phyloP scores from a whole-genome alignment of 2,888 invertebrate genomes.

The Ethmia dodecea region DNA sequence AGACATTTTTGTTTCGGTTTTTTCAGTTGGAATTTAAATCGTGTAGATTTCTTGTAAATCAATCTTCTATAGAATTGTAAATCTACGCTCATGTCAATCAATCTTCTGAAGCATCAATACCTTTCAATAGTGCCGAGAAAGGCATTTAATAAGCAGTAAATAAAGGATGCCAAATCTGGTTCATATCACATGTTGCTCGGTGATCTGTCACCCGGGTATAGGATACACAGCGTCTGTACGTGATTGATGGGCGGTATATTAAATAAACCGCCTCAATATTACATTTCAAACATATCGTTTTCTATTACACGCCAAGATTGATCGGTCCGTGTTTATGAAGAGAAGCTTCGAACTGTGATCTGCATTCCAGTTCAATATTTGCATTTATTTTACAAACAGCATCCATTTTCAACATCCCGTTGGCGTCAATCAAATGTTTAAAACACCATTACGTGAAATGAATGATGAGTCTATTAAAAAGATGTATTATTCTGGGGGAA shows the following conservation, averaged over 20 bases:
- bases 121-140: too few species aligned
- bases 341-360: conserved; percentile 23
- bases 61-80: too few species aligned
- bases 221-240: conserved; percentile 40
- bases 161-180: conserved; percentile 1
- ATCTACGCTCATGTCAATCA: too few species aligned
- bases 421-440: conserved; percentile 35
- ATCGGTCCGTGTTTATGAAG: conserved; percentile 51
- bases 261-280: conserved; percentile 68
- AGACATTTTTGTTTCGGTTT: too few species aligned
- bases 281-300: conserved; percentile 66
- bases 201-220: conserved; percentile 59
- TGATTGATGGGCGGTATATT: conserved; percentile 71
- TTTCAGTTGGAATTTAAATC: too few species aligned
- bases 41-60: too few species aligned
- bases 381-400: conserved; percentile 14
- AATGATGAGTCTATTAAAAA: conserved; percentile 33
- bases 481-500: conserved; percentile 23
- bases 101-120: not conserved
- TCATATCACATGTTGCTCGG: conserved; percentile 51
- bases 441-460: conserved; percentile 28
- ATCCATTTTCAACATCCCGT: conserved; percentile 8
- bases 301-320: conserved; percentile 60
- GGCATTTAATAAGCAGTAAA: not conserved
- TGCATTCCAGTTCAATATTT: conserved; percentile 3